phyloP scores from a whole-genome alignment of 2,888 invertebrate genomes.

The Pristionchus entomophagus region DNA sequence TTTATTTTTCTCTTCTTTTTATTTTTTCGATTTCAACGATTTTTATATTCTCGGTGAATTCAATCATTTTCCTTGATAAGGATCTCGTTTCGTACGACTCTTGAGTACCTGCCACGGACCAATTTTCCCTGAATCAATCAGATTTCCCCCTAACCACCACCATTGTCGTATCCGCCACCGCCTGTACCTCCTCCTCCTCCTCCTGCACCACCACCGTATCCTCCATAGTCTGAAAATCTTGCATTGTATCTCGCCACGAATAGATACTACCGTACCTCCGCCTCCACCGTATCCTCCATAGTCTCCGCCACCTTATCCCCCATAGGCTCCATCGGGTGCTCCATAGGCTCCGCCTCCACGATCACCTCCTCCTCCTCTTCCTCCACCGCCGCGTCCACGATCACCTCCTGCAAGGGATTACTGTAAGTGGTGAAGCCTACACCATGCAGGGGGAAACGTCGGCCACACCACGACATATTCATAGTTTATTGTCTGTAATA shows the following conservation, averaged over 20 bases:
- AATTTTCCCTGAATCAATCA: conserved; percentile 27
- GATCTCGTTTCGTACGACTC: conserved; percentile 21
- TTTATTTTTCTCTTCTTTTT: too few relatives aligned
- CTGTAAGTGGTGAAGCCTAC: not conserved
- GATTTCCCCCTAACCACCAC: not conserved
- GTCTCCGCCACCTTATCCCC: conserved; percentile 45
- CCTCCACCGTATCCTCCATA: conserved; percentile 47
- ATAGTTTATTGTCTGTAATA: conserved; percentile 16
- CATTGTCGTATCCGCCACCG: conserved; percentile 48
- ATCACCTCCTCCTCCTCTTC: conserved; percentile 51
- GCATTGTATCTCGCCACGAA: not conserved
- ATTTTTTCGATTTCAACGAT: not conserved
- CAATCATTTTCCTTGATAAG: conserved; percentile 36
- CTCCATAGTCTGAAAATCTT: not conserved
- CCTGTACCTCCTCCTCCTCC: not conserved
- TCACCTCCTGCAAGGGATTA: conserved; percentile 16
- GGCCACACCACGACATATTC: conserved; percentile 4
- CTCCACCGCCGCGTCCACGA: conserved; percentile 48
- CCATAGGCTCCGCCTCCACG: conserved; percentile 48
- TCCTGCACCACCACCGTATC: conserved; percentile 38
- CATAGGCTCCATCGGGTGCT: conserved; percentile 47
- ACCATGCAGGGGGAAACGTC: not conserved
- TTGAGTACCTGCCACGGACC: conserved; percentile 36
- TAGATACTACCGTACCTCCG: conserved; percentile 47
- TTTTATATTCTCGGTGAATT: conserved; percentile 36